Evolutionary conservation across 1,140 invertebrate genomes (phyloP).

Genomic region (Macrocentrus cingulum): DNA sequence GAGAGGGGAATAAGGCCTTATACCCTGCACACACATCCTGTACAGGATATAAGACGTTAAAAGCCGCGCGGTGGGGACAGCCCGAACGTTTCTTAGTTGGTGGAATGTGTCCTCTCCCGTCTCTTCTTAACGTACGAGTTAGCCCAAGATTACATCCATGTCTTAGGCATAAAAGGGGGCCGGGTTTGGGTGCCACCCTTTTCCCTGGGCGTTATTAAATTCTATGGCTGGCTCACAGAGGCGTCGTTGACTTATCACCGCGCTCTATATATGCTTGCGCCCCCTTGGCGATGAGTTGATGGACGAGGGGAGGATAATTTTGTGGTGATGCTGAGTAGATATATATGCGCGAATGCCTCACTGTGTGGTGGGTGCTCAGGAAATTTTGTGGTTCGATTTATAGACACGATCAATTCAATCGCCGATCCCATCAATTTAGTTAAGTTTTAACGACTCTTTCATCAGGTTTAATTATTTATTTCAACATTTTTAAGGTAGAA

Average conservation of each 20-base stretch:
- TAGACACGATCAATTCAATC: no score
- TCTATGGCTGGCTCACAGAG: conserved; percentile 39
- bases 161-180: conserved; percentile 31
- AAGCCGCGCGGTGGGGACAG: neutral
- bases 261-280: neutral
- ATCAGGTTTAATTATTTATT: no score
- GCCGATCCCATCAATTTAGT: no score
- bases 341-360: no score
- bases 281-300: neutral
- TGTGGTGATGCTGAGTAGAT: no score
- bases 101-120: conserved; percentile 53
- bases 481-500: no score
- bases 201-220: conserved; percentile 55
- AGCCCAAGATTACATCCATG: conserved; percentile 57
- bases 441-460: no score
- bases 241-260: conserved; percentile 47
- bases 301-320: neutral
- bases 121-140: conserved; percentile 54
- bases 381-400: no score
- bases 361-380: no score
- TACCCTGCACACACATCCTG: no score
- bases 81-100: conserved; percentile 51
- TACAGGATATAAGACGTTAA: no score
- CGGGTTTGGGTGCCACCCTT: conserved; percentile 14
- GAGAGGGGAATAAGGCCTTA: no score